Conservation (phyloP, 2,888 invertebrate genomes). For the Acleris cristana region DNA sequence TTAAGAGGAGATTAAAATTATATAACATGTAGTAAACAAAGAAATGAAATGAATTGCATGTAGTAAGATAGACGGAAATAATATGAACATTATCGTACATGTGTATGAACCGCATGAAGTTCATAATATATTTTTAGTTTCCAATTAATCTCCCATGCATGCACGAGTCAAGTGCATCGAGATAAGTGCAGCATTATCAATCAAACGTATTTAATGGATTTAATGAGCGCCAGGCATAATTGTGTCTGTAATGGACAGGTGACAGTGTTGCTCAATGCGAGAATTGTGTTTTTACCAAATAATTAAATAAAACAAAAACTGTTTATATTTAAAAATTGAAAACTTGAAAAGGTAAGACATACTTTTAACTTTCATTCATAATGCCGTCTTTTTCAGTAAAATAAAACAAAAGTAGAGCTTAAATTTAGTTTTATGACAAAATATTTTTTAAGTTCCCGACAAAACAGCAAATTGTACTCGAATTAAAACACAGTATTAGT, state of each 20-base stretch:
- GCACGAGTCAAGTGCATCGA: conserved; percentile 29
- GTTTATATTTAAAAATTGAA: too few species aligned
- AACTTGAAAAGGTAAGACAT: too few species aligned
- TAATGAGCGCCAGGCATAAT: conserved; percentile 23
- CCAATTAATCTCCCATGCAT: conserved; percentile 31
- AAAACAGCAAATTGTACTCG: not conserved
- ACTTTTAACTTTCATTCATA: too few species aligned
- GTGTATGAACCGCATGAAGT: not conserved
- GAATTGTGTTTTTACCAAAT: not conserved
- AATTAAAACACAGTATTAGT: not conserved
- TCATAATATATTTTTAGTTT: conserved; percentile 24
- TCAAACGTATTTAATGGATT: conserved; percentile 45
- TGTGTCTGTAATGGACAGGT: conserved; percentile 19
- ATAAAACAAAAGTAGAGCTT: too few species aligned
- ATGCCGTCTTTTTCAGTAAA: too few species aligned
- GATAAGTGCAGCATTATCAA: conserved; percentile 47
- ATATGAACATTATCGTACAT: too few species aligned
- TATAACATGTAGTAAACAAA: too few species aligned
- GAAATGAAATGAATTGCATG: too few species aligned
- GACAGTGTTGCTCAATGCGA: conserved; percentile 4
- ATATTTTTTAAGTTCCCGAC: too few species aligned
- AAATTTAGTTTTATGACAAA: too few species aligned
- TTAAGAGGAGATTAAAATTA: too few species aligned
- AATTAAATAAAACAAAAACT: not conserved
- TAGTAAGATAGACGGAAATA: too few species aligned